Evolutionary conservation across 2,888 invertebrate genomes (phyloP), one percentile per base, ranked within the genome.

Genomic region (Cataglyphis cursor): DNA sequence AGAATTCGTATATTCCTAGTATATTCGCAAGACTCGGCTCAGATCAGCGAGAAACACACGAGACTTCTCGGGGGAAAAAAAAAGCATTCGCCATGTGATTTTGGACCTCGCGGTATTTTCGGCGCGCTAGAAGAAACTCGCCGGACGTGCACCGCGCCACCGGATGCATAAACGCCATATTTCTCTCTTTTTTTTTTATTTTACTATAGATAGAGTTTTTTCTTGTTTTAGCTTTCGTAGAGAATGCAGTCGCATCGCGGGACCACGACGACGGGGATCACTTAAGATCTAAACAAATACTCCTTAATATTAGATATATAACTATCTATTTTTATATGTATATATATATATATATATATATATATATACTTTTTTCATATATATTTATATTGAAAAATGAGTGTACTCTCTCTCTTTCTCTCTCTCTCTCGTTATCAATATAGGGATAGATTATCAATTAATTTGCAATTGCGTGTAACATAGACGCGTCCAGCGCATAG

Each of bases 401-500:
- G 87, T 91, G 90, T 92, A 90, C 84, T 92, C 90, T 90, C 85
- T 87, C 84, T 86, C 21, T 91, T 80, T 87, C 84, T 86, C 66
- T 66, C 74, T 59, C n/a, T 62, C 38, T 65, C 57, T 83, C 74
- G 85, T 90, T 91, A 90, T 90, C 86, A 89, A 48, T 75, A 91
- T 90, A 88, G 74, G 86, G 85, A 87, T 86, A 83, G 83, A 76
- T 80, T 92, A 88, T 92, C 88, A 87, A 90, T 91, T 88, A 91
- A 89, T 90, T 89, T 90, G 90, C 81, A 84, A 87, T 89, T 91
- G 90, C 92, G 90, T 92, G 92, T 91, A 92, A 92, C 90, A 91
- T 92, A 89, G 88, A 93, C 92, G 93, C 94, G 94, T 93, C 94
- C 94, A 94, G 94, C 94, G 94, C 94, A 93, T 93, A 91, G 91